Evolutionary conservation across 2,113 vertebrate genomes (phyloP).

Genomic region (Anguilla japonica): DNA sequence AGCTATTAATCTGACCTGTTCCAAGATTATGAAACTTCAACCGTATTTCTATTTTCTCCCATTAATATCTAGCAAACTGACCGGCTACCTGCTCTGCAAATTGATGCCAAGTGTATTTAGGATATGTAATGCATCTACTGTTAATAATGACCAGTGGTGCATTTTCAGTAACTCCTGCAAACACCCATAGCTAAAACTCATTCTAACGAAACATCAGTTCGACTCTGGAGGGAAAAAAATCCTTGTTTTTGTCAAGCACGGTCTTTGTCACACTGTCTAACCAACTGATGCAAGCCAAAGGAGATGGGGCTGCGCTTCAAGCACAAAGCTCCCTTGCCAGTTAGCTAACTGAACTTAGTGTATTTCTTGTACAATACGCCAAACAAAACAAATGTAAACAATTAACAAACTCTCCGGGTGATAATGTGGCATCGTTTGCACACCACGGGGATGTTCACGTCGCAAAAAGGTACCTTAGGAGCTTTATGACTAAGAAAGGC

Average conservation of each 20-base stretch:
- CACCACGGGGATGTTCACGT: neutral
- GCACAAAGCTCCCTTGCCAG: neutral
- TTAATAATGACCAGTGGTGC: neutral
- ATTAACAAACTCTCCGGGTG: neutral
- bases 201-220: neutral
- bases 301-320: neutral
- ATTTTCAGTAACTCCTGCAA: neutral
- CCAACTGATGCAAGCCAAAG: neutral
- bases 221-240: neutral
- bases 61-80: neutral
- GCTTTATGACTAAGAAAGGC: neutral
- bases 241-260: neutral
- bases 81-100: neutral
- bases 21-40: neutral
- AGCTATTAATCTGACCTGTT: neutral
- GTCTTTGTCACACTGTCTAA: neutral
- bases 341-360: constrained; percentile 1
- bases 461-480: neutral
- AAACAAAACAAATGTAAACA: neutral
- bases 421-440: neutral
- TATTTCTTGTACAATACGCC: constrained; percentile 6
- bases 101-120: neutral
- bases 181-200: neutral
- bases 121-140: neutral
- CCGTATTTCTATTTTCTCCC: neutral